Conservation (phyloP, 2,888 invertebrate genomes). For the Anarsia innoxiella region DNA sequence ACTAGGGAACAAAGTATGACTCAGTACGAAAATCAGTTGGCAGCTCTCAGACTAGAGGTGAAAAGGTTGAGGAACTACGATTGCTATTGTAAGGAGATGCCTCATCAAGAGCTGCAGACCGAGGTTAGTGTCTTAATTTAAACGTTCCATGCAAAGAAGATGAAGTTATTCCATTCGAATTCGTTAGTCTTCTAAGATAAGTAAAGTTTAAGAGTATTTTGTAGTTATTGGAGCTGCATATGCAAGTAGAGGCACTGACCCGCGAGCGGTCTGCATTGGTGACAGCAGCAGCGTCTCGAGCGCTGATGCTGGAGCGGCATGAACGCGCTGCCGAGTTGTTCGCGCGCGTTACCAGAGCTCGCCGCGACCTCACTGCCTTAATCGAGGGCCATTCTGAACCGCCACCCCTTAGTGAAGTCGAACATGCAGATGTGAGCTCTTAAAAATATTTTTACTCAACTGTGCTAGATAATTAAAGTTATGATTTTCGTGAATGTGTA, state of each 20-base stretch:
- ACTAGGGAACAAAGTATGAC: constrained; percentile 53
- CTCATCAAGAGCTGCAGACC: constrained; percentile 50
- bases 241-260: constrained; percentile 52
- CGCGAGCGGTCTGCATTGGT: constrained; percentile 54
- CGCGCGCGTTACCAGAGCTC: constrained; percentile 43
- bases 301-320: constrained; percentile 62
- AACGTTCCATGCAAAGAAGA: too few relatives aligned
- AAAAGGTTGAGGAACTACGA: constrained; percentile 52
- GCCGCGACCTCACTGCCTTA: constrained; percentile 42
- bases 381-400: constrained; percentile 37
- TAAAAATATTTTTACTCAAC: too few relatives aligned
- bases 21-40: constrained; percentile 51
- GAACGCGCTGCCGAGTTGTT: constrained; percentile 59
- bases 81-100: constrained; percentile 47
- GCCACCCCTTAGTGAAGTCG: constrained; percentile 26
- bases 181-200: too few relatives aligned
- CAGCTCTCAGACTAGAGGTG: constrained; percentile 49
- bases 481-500: too few relatives aligned
- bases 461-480: too few relatives aligned
- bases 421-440: constrained; percentile 32
- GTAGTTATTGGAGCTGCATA: constrained; percentile 52
- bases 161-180: too few relatives aligned
- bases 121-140: too few relatives aligned
- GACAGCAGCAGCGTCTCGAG: constrained; percentile 52
- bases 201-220: too few relatives aligned